Evolutionary conservation across 37 sponge, comb jelly and placozoan species (phyloP), one percentile per base, ranked within the genome.

Genomic region (Halisarca cf. caerulea): DNA sequence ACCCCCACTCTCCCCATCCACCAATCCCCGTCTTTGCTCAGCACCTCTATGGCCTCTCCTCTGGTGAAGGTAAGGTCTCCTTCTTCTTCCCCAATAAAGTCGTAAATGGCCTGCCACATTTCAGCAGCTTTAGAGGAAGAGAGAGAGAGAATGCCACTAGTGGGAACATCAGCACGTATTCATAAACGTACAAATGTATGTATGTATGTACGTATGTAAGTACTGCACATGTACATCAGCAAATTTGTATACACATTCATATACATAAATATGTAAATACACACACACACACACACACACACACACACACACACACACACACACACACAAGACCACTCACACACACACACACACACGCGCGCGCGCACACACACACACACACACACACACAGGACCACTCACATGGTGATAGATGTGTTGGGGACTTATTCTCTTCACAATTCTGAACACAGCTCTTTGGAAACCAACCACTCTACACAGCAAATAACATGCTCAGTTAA

Each of bases 1-100:
- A 88, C 93, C 38, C 91, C 78, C 42, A 92, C 60, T 35, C 40
- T 78, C 14, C 96, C 96, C 7, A 66, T 90, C 96, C 96, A 96
- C 2, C 85, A 83, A 0, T 92, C 96, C 20, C 64, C 91, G 15
- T 58, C 61, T 15, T 79, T 72, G 14, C 68, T 83, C 34, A 86
- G 81, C 86, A 91, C 91, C 60, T 84, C 61, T 34, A 92, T 92
- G 80, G 71, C 45, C 59, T 88, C 86, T 23, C 93, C 93, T 8
- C 42, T 64, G 7, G 41, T 14, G 80, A 92, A 92, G 2, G 53
- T 21, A 7, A 92, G 87, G 84, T 92, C 93, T 57, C 89, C 93
- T 42, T 82, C 81, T 28, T 79, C 77, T 34, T 82, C 71, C 0
- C 87, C 84, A 0, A 51, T 40, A 37, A 73, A 92, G 41, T 82